phyloP scores from a whole-genome alignment of 2,888 invertebrate genomes.

The Petrophora chlorosata region DNA sequence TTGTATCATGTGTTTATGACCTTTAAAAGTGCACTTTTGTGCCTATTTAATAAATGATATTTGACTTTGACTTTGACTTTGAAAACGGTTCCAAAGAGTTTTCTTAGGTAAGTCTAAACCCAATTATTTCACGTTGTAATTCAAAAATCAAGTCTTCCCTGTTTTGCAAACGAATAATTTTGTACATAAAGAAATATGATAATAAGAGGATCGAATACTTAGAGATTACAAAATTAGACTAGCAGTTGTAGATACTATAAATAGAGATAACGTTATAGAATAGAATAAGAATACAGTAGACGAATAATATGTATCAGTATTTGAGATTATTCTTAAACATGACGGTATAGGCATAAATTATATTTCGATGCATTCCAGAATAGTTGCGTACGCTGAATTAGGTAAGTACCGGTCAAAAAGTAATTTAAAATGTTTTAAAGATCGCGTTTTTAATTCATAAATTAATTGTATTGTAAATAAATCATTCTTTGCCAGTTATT shows the following conservation, averaged over 20 bases:
- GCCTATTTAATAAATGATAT: too few relatives aligned
- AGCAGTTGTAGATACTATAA: slow-evolving; percentile 12
- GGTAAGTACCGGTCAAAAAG: too few relatives aligned
- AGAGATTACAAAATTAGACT: slow-evolving; percentile 8
- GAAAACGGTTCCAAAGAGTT: neutral
- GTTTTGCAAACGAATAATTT: slow-evolving; percentile 6
- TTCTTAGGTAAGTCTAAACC: neutral
- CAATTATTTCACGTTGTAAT: too few relatives aligned
- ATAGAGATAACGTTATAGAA: neutral
- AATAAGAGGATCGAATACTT: slow-evolving; percentile 9
- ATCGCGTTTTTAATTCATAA: too few relatives aligned
- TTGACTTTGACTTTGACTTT: too few relatives aligned
- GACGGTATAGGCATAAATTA: neutral
- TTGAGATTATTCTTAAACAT: slow-evolving; percentile 1
- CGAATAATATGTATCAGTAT: slow-evolving; percentile 13
- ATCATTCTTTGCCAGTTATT: too few relatives aligned
- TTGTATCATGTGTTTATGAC: too few relatives aligned
- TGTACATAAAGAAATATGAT: slow-evolving; percentile 11
- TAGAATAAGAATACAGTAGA: neutral
- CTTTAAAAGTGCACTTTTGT: too few relatives aligned
- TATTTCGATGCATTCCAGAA: neutral
- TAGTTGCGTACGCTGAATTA: too few relatives aligned
- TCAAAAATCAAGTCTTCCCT: slow-evolving; percentile 1
- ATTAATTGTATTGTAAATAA: too few relatives aligned
- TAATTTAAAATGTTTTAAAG: too few relatives aligned